phyloP scores from a whole-genome alignment of 1,140 invertebrate species.

The Drosophila bocqueti region DNA sequence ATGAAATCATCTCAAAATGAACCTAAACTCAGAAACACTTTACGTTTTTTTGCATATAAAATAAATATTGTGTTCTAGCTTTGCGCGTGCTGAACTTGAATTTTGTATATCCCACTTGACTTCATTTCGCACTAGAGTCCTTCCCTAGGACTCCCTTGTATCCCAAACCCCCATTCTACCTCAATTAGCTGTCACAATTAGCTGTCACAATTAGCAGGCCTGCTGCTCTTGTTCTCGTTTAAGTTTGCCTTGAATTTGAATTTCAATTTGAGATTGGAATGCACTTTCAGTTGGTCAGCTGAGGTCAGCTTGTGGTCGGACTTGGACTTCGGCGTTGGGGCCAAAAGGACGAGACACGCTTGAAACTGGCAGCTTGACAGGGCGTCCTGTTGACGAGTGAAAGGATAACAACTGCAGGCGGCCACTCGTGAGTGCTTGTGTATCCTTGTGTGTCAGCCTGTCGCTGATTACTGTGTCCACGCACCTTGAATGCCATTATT shows the following conservation, averaged over 20 bases:
- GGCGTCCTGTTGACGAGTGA: conserved; percentile 14
- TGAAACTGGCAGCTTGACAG: conserved; percentile 11
- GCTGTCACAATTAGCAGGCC: conserved; percentile 22
- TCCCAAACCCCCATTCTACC: background rate
- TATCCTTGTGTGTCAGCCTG: background rate
- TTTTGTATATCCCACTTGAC: too few species aligned
- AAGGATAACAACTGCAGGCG: conserved; percentile 36
- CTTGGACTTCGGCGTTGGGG: background rate
- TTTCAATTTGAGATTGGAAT: conserved; percentile 7
- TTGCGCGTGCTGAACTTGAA: too few species aligned
- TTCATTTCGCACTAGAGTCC: background rate
- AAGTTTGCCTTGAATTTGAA: conserved; percentile 18
- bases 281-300: conserved; percentile 6
- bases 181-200: conserved; percentile 22
- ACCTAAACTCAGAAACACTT: too few species aligned
- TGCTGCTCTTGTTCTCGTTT: conserved; percentile 21
- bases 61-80: too few species aligned
- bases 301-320: conserved; percentile 8
- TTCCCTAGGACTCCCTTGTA: background rate
- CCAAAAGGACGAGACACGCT: background rate
- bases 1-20: too few species aligned
- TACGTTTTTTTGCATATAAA: too few species aligned
- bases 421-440: background rate
- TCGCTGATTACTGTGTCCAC: conserved; percentile 27
- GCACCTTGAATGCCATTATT: conserved; percentile 82